Conservation (phyloP, 2,888 invertebrate species). For the Vanessa cardui region DNA sequence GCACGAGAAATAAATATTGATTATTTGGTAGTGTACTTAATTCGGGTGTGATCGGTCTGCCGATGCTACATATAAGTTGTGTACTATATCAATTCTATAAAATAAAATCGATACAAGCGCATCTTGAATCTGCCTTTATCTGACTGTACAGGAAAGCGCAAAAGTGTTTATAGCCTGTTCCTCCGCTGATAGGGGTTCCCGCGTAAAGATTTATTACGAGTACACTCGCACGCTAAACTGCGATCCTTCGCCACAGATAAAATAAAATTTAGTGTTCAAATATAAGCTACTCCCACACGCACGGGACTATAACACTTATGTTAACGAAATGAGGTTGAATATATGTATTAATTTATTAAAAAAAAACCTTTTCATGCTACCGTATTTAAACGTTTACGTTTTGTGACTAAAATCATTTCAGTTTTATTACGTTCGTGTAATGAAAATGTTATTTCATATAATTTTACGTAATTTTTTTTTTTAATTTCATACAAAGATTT, state of each 20-base stretch:
- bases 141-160: slow-evolving; percentile 52
- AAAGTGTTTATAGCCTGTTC: slow-evolving; percentile 67
- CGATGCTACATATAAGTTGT: no score
- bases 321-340: not conserved
- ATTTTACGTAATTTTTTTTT: slow-evolving; percentile 17
- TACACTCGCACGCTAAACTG: slow-evolving; percentile 49
- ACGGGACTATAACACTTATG: slow-evolving; percentile 6
- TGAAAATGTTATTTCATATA: slow-evolving; percentile 16
- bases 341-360: not conserved
- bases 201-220: slow-evolving; percentile 47
- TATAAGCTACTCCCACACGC: slow-evolving; percentile 19
- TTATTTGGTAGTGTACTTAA: no score
- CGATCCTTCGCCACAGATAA: slow-evolving; percentile 45
- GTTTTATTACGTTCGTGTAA: slow-evolving; percentile 10
- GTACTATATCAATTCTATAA: not conserved
- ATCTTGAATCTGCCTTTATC: slow-evolving; percentile 6
- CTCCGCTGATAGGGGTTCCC: slow-evolving; percentile 54
- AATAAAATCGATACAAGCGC: slow-evolving; percentile 3
- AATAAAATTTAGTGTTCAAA: slow-evolving; percentile 39
- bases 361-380: not conserved
- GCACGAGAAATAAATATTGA: no score
- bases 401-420: slow-evolving; percentile 19
- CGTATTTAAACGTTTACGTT: not conserved
- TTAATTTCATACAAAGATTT: slow-evolving; percentile 9
- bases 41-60: no score